phyloP scores from a whole-genome alignment of 2,888 invertebrate genomes.

The Diarsia rubi region DNA sequence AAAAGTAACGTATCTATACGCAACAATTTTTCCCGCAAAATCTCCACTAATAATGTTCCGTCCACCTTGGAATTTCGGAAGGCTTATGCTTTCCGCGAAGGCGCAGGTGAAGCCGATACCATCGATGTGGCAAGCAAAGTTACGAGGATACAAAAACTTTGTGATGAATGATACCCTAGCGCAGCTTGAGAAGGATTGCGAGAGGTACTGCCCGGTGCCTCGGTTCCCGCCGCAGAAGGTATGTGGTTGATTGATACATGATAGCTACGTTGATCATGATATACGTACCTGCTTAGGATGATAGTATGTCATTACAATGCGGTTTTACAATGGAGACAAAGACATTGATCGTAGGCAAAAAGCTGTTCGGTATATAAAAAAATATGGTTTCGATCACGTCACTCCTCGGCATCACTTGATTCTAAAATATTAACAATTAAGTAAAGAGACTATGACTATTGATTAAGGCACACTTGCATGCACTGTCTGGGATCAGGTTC shows the following conservation, averaged over 20 bases:
- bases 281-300: not conserved
- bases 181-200: slow-evolving; percentile 79
- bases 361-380: too few relatives aligned
- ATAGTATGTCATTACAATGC: not conserved
- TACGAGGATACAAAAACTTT: slow-evolving; percentile 75
- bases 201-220: slow-evolving; percentile 78
- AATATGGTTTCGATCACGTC: too few relatives aligned
- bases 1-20: slow-evolving; percentile 4
- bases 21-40: not conserved
- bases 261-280: slow-evolving; percentile 13
- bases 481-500: not conserved
- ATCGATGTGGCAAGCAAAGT: slow-evolving; percentile 30
- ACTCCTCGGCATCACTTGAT: too few relatives aligned
- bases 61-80: not conserved
- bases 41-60: slow-evolving; percentile 26
- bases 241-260: slow-evolving; percentile 54
- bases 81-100: not conserved
- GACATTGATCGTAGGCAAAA: too few relatives aligned
- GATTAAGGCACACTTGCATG: not conserved
- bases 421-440: too few relatives aligned
- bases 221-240: slow-evolving; percentile 82
- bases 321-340: slow-evolving; percentile 16
- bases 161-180: slow-evolving; percentile 79
- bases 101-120: slow-evolving; percentile 3
- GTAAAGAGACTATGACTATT: not conserved